These are phyloP conservation scores for Garrulus glandarius DNA, from an alignment of 2,797 vertebrate species.

Conservation along the genomic window DNA sequence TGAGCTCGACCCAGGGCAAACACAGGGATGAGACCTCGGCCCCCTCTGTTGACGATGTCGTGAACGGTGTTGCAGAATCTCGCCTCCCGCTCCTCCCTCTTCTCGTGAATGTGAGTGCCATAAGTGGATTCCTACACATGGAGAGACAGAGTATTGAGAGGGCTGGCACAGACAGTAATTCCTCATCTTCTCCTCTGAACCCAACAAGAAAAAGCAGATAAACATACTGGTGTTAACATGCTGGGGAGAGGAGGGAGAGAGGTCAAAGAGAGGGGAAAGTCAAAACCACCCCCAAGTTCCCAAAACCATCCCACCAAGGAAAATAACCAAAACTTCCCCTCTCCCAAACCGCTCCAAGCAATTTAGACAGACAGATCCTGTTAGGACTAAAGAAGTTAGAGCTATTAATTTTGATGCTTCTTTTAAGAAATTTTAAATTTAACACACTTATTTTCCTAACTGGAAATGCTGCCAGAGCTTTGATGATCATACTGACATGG, in stretches of 20 bases:
- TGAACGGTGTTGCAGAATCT: conserved; percentile 96
- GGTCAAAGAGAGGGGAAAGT: neutral
- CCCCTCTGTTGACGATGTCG: conserved; percentile 93
- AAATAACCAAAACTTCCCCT: neutral
- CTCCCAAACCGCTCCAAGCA: neutral
- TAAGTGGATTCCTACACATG: conserved; percentile 87
- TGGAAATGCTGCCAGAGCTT: neutral
- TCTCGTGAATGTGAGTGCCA: conserved; percentile 94
- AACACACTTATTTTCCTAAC: neutral
- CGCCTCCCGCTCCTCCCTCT: conserved; percentile 91
- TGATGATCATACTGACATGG: neutral
- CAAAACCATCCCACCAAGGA: neutral
- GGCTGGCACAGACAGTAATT: neutral
- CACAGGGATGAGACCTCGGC: conserved; percentile 86
- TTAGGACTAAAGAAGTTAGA: neutral
- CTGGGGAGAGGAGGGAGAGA: accelerated
- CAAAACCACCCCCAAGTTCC: neutral
- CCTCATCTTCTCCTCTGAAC: neutral
- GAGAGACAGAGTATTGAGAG: neutral
- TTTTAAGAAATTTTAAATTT: neutral
- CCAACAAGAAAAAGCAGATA: neutral
- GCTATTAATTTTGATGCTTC: neutral
- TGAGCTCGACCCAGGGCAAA: conserved; percentile 91
- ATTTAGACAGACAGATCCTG: neutral
- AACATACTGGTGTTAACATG: neutral